A percentile compares a stretch with the other conserved stretches of the same genome.
These are phyloP conservation scores for Intellagama lesueurii DNA, from an alignment of 2,797 vertebrate species.

Conservation along the genomic window DNA sequence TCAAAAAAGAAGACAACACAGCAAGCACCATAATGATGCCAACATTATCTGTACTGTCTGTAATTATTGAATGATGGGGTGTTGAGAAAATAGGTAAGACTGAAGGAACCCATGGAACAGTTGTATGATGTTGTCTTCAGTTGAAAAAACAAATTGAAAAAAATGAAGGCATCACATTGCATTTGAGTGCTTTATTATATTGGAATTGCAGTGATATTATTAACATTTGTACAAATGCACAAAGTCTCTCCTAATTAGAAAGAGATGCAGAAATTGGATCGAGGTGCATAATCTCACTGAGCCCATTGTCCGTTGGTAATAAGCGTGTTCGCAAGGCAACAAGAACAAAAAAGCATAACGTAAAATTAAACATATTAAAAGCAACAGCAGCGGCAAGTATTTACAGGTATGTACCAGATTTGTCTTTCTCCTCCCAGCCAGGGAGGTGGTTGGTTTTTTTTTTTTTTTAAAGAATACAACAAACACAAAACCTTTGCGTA, in stretches of 20 bases:
- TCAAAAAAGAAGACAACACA: background rate
- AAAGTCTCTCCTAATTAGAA: slow-evolving; percentile 87
- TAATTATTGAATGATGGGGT: background rate
- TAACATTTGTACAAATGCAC: slow-evolving; percentile 99
- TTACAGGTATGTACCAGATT: slow-evolving; percentile 82
- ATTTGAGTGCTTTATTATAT: slow-evolving; percentile 99
- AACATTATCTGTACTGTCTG: background rate
- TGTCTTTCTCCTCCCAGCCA: slow-evolving; percentile 86
- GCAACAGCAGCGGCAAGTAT: slow-evolving; percentile 92
- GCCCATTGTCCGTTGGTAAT: slow-evolving; percentile 87
- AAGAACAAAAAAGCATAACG: slow-evolving; percentile 80
- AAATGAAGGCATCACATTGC: slow-evolving; percentile 59
- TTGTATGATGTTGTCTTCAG: background rate
- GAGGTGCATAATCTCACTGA: slow-evolving; percentile 92
- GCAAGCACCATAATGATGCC: background rate
- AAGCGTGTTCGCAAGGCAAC: slow-evolving; percentile 86
- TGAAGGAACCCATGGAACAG: background rate
- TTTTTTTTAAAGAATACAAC: slow-evolving; percentile 72
- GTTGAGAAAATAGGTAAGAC: background rate
- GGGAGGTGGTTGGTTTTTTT: slow-evolving; percentile 90
- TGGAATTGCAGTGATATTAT: slow-evolving; percentile 96
- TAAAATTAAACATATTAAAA: slow-evolving; percentile 91
- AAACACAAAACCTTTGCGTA: slow-evolving; percentile 86
- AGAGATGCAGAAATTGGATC: slow-evolving; percentile 93
- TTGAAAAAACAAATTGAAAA: background rate